phyloP scores from a whole-genome alignment of 2,113 vertebrate species.

The Callipepla squamata region DNA sequence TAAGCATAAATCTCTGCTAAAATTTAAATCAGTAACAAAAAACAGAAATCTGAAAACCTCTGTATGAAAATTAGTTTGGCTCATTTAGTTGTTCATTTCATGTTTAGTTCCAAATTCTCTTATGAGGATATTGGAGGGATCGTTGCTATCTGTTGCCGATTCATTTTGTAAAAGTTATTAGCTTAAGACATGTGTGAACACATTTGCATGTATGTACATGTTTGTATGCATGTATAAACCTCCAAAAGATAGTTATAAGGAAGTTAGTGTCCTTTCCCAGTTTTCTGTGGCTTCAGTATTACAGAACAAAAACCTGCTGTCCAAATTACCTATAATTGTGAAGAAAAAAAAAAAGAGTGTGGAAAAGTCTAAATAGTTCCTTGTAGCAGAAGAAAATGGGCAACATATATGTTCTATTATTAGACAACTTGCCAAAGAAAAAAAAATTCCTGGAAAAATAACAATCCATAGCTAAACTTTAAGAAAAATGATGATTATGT shows the following conservation, averaged over 20 bases:
- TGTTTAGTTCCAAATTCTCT: neutral
- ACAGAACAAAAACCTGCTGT: neutral
- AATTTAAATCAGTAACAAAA: neutral
- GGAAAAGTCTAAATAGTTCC: neutral
- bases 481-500: rapidly evolving
- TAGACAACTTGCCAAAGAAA: neutral
- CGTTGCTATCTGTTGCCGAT: neutral
- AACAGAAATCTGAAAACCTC: neutral
- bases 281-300: neutral
- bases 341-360: neutral
- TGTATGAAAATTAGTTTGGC: neutral
- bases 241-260: rapidly evolving
- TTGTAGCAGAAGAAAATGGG: neutral
- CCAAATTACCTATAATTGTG: neutral
- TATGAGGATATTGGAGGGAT: neutral
- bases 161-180: neutral
- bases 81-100: neutral
- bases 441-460: neutral
- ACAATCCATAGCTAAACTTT: rapidly evolving
- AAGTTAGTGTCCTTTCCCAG: rapidly evolving
- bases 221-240: rapidly evolving
- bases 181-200: rapidly evolving
- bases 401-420: neutral
- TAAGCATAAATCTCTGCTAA: neutral
- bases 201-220: neutral